A percentile compares a stretch with the other conserved stretches of the same genome.
Conservation (phyloP, 2,797 vertebrate species). For the Cynopterus sphinx region DNA sequence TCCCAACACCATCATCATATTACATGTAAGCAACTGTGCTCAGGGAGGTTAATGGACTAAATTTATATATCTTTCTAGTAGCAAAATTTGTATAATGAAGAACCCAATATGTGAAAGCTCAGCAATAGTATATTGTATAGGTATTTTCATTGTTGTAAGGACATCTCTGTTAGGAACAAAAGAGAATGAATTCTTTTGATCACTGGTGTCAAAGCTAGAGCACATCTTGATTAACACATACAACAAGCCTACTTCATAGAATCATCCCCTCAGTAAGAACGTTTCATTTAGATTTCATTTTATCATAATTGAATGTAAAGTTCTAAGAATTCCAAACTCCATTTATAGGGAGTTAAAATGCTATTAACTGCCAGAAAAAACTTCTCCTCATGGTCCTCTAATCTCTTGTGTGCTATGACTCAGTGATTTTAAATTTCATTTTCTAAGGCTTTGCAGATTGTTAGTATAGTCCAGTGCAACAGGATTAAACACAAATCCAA, state of each 20-base stretch:
- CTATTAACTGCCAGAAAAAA: slow-evolving; percentile 48
- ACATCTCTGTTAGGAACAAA: slow-evolving; percentile 50
- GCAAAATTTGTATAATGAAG: slow-evolving; percentile 47
- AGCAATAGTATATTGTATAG: slow-evolving; percentile 18
- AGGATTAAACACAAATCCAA: slow-evolving; percentile 52
- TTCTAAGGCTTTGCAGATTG: slow-evolving; percentile 45
- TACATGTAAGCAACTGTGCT: slow-evolving; percentile 12
- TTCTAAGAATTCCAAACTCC: slow-evolving; percentile 32
- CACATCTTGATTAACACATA: slow-evolving; percentile 22
- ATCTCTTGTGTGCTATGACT: slow-evolving; percentile 54
- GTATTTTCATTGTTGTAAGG: slow-evolving; percentile 52
- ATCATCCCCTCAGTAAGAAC: slow-evolving; percentile 51
- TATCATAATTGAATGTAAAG: slow-evolving; percentile 50
- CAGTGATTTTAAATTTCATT: slow-evolving; percentile 62
- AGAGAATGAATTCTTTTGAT: slow-evolving; percentile 40
- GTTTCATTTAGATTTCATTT: slow-evolving; percentile 64
- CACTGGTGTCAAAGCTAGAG: slow-evolving; percentile 42
- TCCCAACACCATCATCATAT: background rate
- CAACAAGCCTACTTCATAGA: slow-evolving; percentile 45
- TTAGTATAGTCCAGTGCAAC: slow-evolving; percentile 32
- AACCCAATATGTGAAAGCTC: slow-evolving; percentile 5
- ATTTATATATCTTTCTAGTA: slow-evolving; percentile 26
- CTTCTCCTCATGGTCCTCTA: slow-evolving; percentile 49
- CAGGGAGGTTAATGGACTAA: slow-evolving; percentile 31
- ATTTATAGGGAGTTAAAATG: slow-evolving; percentile 59